Percentiles rank a stretch among this genome's conserved stretches.
These are phyloP conservation scores for Nephila pilipes DNA, from an alignment of 1,140 invertebrate genomes.

Conservation along the genomic window DNA sequence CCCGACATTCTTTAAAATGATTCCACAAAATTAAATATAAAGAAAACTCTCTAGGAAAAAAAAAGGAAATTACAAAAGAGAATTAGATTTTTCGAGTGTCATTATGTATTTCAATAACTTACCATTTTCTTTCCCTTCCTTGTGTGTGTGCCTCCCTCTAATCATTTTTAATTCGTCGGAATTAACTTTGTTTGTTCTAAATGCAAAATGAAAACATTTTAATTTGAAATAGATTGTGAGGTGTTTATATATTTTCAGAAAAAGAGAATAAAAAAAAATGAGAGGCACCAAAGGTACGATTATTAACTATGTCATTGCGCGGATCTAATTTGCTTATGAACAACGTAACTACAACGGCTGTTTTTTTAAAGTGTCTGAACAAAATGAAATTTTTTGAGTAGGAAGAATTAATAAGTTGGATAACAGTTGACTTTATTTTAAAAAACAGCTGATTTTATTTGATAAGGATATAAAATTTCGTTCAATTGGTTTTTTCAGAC, in stretches of 20 bases:
- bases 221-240: not conserved
- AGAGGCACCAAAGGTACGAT: not conserved
- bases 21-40: conserved; percentile 3
- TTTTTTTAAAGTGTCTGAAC: no score
- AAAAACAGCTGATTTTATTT: no score
- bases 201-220: not conserved
- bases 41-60: not conserved
- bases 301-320: not conserved
- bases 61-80: not conserved
- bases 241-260: not conserved
- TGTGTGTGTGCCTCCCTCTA: not conserved
- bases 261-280: not conserved
- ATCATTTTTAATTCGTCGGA: conserved; percentile 2
- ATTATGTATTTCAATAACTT: not conserved
- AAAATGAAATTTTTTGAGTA: no score
- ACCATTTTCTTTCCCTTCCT: not conserved
- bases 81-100: not conserved
- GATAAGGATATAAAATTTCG: no score
- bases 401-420: no score
- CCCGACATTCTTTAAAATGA: not conserved
- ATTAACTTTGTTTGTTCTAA: conserved; percentile 20
- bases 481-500: no score
- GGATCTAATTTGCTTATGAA: not conserved
- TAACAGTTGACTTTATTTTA: no score
- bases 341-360: not conserved